Conservation (phyloP, 2,113 vertebrate genomes). For the Chloroceryle aenea region DNA sequence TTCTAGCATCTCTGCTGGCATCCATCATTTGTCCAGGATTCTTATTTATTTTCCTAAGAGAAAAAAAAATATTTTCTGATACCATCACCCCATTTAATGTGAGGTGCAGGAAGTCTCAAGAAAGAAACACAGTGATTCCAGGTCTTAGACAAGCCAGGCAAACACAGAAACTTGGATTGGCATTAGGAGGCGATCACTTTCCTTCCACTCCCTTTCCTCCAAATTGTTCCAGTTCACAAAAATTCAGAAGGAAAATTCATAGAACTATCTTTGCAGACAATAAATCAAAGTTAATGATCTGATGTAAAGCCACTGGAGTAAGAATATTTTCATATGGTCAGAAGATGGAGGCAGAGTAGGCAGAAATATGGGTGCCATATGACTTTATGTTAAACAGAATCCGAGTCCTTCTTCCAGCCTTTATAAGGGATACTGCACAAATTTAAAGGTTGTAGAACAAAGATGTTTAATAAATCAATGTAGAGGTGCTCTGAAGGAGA, state of each 20-base stretch:
- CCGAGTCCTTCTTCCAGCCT: not conserved
- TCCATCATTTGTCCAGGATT: not conserved
- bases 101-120: not conserved
- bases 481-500: conserved; percentile 31
- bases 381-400: not conserved
- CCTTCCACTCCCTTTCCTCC: not conserved
- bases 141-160: not conserved
- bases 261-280: conserved; percentile 13
- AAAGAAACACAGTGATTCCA: not conserved
- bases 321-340: conserved; percentile 40
- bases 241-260: conserved; percentile 1
- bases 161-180: not conserved
- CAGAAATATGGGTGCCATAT: conserved; percentile 26
- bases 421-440: not conserved
- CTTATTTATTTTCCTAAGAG: not conserved
- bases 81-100: not conserved
- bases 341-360: not conserved
- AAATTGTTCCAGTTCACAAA: conserved; percentile 1
- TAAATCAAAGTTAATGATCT: conserved; percentile 53
- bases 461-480: not conserved
- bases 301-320: conserved; percentile 26
- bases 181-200: not conserved
- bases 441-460: not conserved
- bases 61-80: not conserved
- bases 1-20: not conserved